Evolutionary conservation across 2,888 invertebrate genomes (phyloP).

Genomic region (Pyrrhia umbra): DNA sequence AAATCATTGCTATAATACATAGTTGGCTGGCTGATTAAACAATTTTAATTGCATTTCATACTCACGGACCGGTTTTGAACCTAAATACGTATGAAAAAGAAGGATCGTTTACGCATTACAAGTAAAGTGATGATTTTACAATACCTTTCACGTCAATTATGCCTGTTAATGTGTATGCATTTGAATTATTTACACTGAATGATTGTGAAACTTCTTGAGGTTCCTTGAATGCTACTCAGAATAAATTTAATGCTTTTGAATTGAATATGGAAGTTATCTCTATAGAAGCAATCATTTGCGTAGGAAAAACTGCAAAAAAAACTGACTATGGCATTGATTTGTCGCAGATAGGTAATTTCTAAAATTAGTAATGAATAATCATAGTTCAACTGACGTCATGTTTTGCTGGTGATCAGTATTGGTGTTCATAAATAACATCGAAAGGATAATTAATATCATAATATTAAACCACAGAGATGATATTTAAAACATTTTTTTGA

Average conservation of each 20-base stretch:
- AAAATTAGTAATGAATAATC: conserved; percentile 13
- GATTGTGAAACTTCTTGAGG: conserved; percentile 10
- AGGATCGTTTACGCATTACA: conserved; percentile 40
- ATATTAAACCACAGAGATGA: not conserved
- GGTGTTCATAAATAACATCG: not conserved
- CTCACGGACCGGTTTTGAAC: conserved; percentile 40
- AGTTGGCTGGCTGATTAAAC: conserved; percentile 52
- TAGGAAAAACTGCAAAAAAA: conserved; percentile 12
- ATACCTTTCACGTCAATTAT: conserved; percentile 27
- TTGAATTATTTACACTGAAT: not conserved
- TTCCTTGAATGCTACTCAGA: too few relatives aligned
- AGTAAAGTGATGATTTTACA: conserved; percentile 23
- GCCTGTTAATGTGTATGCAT: not conserved
- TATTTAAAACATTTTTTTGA: not conserved
- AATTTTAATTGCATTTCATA: conserved; percentile 44
- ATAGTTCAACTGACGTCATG: conserved; percentile 11
- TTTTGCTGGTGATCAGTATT: not conserved
- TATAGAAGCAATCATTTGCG: not conserved
- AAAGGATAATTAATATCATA: not conserved
- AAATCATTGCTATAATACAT: conserved; percentile 21
- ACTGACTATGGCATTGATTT: conserved; percentile 16
- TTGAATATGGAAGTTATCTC: not conserved
- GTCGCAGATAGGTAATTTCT: conserved; percentile 20
- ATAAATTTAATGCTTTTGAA: not conserved
- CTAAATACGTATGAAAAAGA: conserved; percentile 29